Evolutionary conservation across 2,113 vertebrate genomes (phyloP).

Genomic region (Falco punctatus): DNA sequence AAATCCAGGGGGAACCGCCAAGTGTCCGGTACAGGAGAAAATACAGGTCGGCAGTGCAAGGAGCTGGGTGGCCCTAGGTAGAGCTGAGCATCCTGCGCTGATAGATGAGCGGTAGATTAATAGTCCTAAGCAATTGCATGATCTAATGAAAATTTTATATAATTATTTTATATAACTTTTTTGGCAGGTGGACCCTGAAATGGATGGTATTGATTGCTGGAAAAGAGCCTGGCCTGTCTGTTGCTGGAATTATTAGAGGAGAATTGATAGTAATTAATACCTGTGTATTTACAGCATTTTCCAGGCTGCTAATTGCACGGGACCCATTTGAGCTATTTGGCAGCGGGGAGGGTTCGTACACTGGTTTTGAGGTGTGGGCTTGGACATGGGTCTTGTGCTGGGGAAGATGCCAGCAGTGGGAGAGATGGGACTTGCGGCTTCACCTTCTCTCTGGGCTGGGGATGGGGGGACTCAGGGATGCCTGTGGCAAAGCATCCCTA

Average conservation of each 20-base stretch:
- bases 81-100: not conserved
- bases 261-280: slow-evolving; percentile 73
- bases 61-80: not conserved
- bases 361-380: not conserved
- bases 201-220: slow-evolving; percentile 66
- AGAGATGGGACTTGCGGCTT: fast-evolving
- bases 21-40: not conserved
- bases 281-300: slow-evolving; percentile 65
- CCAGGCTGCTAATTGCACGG: slow-evolving; percentile 51
- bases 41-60: not conserved
- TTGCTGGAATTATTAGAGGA: slow-evolving; percentile 58
- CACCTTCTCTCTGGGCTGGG: not conserved
- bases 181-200: slow-evolving; percentile 66
- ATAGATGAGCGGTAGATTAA: slow-evolving; percentile 65
- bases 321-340: not conserved
- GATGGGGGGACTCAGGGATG: fast-evolving
- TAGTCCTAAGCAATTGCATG: slow-evolving; percentile 68
- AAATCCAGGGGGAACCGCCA: not conserved
- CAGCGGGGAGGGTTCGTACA: not conserved
- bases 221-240: slow-evolving; percentile 59
- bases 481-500: not conserved
- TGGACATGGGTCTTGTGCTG: fast-evolving
- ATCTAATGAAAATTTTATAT: slow-evolving; percentile 72
- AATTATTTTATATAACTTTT: slow-evolving; percentile 74
- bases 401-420: not conserved